Percentiles rank a stretch among this genome's conserved stretches.
phyloP scores from a whole-genome alignment of 2,797 vertebrate genomes.

The Siniperca scherzeri region DNA sequence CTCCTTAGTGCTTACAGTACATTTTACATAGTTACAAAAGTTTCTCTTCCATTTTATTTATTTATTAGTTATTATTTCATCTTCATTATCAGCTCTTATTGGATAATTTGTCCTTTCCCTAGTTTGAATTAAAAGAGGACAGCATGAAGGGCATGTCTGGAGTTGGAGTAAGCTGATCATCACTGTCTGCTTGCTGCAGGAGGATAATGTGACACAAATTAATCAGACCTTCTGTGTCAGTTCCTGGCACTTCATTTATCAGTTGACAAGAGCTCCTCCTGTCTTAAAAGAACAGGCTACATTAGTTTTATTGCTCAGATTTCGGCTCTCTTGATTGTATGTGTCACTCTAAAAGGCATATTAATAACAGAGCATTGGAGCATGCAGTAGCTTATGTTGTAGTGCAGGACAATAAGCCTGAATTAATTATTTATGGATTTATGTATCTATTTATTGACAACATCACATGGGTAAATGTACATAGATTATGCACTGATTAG shows the following conservation, averaged over 20 bases:
- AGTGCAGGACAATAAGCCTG: not conserved
- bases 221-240: constrained; percentile 25
- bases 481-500: not conserved
- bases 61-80: not conserved
- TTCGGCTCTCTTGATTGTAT: constrained; percentile 25
- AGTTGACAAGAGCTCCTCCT: constrained; percentile 13
- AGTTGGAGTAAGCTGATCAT: not conserved
- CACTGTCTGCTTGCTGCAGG: constrained; percentile 1
- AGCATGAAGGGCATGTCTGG: not conserved
- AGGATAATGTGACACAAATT: constrained; percentile 29
- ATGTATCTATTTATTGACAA: not conserved
- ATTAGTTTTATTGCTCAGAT: constrained; percentile 52
- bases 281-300: constrained; percentile 37
- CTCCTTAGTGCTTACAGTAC: too few relatives aligned
- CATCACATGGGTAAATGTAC: not conserved
- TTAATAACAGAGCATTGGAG: not conserved
- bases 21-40: not conserved
- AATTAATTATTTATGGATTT: not conserved
- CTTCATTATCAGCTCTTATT: not conserved
- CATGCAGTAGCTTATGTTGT: not conserved
- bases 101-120: not conserved
- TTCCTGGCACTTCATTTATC: constrained; percentile 31
- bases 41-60: not conserved
- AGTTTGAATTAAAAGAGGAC: not conserved
- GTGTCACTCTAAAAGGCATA: constrained; percentile 26